Conservation (phyloP, 2,797 vertebrate species). For the Arctocebus calabarensis region DNA sequence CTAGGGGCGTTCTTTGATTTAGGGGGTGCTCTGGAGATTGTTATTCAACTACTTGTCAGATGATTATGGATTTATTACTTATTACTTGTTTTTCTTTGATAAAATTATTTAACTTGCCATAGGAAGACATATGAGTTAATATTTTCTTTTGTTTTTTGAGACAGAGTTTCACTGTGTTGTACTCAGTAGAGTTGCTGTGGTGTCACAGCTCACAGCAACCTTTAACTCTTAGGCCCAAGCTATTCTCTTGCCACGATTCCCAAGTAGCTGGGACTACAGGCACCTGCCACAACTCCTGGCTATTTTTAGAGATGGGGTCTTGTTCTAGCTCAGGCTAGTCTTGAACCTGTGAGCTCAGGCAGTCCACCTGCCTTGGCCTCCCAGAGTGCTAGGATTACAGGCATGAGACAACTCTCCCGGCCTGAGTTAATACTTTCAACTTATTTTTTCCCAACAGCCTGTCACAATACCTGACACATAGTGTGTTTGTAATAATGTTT, state of each 20-base stretch:
- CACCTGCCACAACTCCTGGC: no score
- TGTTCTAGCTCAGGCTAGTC: no score
- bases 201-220: no score
- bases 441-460: constrained; percentile 34
- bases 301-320: no score
- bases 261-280: no score
- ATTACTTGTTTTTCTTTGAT: constrained; percentile 57
- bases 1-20: neutral
- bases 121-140: neutral
- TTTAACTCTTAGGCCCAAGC: no score
- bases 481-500: neutral
- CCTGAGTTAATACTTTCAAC: neutral
- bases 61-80: constrained; percentile 17
- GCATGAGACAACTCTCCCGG: neutral
- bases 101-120: constrained; percentile 50
- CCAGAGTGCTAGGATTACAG: no score
- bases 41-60: constrained; percentile 28
- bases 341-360: no score
- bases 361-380: no score
- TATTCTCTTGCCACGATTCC: no score
- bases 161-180: no score
- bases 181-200: no score
- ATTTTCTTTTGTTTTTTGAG: neutral
- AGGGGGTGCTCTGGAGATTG: neutral
- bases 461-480: neutral